Percentiles rank a stretch among this genome's conserved stretches.
Evolutionary conservation across 2,113 vertebrate genomes (phyloP).

Genomic region (Vombatus ursinus): DNA sequence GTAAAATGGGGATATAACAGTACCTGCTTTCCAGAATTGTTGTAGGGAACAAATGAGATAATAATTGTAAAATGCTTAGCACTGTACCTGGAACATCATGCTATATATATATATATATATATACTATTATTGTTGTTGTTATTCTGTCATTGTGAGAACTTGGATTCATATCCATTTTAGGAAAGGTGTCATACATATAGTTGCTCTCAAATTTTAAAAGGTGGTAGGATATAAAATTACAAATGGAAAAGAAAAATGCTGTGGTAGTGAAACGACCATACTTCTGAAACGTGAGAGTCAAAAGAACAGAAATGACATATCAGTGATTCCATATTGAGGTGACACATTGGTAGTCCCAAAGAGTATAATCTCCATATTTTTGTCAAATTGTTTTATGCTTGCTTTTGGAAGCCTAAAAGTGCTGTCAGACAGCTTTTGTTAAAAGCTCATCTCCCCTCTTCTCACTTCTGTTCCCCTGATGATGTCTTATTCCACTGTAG

Average conservation of each 20-base stretch:
- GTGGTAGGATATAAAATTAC: conserved; percentile 68
- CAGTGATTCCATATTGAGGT: not conserved
- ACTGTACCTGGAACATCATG: not conserved
- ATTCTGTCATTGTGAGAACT: conserved; percentile 58
- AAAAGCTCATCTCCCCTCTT: conserved; percentile 5
- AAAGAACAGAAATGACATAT: conserved; percentile 36
- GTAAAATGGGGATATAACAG: not conserved
- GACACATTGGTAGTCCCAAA: not conserved
- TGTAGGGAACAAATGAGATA: not conserved
- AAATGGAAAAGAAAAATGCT: conserved; percentile 65
- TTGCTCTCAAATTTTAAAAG: conserved; percentile 56
- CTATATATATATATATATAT: not conserved
- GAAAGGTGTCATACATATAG: conserved; percentile 53
- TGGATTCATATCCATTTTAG: conserved; percentile 54
- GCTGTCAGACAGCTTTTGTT: conserved; percentile 33
- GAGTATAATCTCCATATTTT: conserved; percentile 46
- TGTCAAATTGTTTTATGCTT: conserved; percentile 31
- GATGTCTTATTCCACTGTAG: conserved; percentile 12
- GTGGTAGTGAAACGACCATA: conserved; percentile 65
- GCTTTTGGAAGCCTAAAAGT: conserved; percentile 20
- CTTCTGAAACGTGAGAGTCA: conserved; percentile 65
- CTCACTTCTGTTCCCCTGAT: not conserved
- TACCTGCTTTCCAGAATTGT: not conserved
- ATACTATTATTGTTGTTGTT: not conserved
- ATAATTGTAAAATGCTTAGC: not conserved